Evolutionary conservation across 2,888 invertebrate genomes (phyloP), one percentile per base, ranked within the genome.

Genomic region (Athalia circularis): DNA sequence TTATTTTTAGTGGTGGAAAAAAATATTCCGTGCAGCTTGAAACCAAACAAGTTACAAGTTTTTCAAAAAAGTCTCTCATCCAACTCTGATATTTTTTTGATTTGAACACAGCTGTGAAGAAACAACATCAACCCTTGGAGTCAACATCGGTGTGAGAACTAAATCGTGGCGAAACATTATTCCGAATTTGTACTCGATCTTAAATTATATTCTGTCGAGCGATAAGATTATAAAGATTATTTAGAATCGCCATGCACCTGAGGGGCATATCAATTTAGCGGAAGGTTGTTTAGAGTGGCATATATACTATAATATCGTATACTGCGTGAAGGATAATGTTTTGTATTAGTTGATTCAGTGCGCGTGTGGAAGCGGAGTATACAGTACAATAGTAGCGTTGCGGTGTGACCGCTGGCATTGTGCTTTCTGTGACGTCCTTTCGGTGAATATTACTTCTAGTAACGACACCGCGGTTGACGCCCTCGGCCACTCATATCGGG

Each of bases 401-500:
- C 52, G 52, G 11, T 5, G 67, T 11, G 29, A 29, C 29, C 6
- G 75, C 62, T 43, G 61, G 50, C 50, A 62, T 13, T 15, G 62
- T 9, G 50, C 50, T 61, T 75, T 62, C 75, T 43, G 52, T 75
- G 64, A 75, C 75, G 75, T 75, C 50, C 61, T 64, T 61, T 50
- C 75, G 75, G 47, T 50, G 64, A 61, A 61, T 75, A 75, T 62
- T 62, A 75, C 75, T 75, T 43, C 75, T 75, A 62, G 75, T 61
- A 64, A 75, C 62, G 75, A 62, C 50, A 62, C 62, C 61, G 72
- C 52, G 47, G 11, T 9, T 59, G 59, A 72, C 59, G 72, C 13
- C 15, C 72, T 47, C 72, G 57, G 43, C 59, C 52, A 59, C 59
- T 72, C 72, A 54, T 79, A 80, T 77, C 72, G 76, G 78, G 80